Evolutionary conservation across 2,113 vertebrate genomes (phyloP), one percentile per base, ranked within the genome.

Genomic region (Sander vitreus): DNA sequence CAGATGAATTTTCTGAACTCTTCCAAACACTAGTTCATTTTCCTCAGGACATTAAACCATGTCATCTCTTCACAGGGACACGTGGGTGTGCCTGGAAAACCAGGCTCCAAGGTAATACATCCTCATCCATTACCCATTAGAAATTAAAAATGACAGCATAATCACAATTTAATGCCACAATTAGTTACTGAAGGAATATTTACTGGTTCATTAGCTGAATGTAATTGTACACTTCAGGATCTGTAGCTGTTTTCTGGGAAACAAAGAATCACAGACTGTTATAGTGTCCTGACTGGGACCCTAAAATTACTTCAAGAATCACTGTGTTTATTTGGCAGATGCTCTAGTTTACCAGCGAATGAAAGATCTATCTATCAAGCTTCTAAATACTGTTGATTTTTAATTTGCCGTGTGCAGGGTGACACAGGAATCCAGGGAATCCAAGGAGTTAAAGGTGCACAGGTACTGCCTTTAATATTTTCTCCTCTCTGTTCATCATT

Each of bases 31-130:
- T 58, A 83, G 23, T 89, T 89, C 3, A 58, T 90, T 89, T 91
- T 84, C 77, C 81, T 58, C 63, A 69, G 84, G 81, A 59, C 70
- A 87, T 80, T 85, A 68, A 93, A 91, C 33, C 39, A 90, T 88
- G 80, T 78, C 0, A 57, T 94, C 76, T 93, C 79, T 93, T 89
- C 80, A 78, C 81, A 96, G 93, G 93, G 94, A 87, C 96, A 95
- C 70, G 81, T 94, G 74, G 95, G 95, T 83, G 85, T 93, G 65
- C 77, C 86, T 54, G 95, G 94, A 89, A 69, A 71, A 87, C 76
- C 57, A 60, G 95, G 95, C 21, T 7, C 84, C 64, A 95, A 96
- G 94, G 93, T 96, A 96, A 78, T 80, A 74, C 74, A 82, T 88
- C 79, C 68, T 55, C 59, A 74, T 81, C 25, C 78, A 70, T 74